Conservation (phyloP, 2,113 vertebrate species). For the Cranoglanis bouderius region DNA sequence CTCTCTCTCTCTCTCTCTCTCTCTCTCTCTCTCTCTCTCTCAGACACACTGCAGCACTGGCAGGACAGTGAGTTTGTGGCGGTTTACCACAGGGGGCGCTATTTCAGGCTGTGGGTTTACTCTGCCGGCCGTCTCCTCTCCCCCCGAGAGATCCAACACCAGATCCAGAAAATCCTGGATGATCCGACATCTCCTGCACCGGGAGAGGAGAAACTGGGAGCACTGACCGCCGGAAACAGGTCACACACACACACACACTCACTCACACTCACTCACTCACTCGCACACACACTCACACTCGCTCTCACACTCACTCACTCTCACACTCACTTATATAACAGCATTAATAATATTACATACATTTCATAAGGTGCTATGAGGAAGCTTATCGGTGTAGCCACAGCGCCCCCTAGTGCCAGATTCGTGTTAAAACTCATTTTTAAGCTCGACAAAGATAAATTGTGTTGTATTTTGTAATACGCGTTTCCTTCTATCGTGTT, state of each 20-base stretch:
- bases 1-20: not conserved
- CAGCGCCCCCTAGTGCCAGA: no score
- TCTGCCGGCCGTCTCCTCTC: constrained; percentile 74
- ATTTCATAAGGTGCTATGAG: no score
- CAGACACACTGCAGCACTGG: constrained; percentile 81
- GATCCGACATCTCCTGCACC: constrained; percentile 72
- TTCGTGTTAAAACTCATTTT: no score
- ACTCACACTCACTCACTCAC: not conserved
- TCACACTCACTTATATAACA: no score
- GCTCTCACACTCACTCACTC: no score
- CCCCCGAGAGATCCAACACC: constrained; percentile 80
- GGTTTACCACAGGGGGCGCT: constrained; percentile 82
- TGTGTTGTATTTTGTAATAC: no score
- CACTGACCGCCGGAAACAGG: constrained; percentile 84
- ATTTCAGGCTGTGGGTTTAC: constrained; percentile 81
- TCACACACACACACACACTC: constrained; percentile 50
- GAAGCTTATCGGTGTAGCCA: no score
- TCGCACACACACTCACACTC: no score
- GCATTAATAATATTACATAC: no score
- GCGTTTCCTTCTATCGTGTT: no score
- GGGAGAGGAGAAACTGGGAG: constrained; percentile 83
- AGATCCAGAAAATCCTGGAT: constrained; percentile 84
- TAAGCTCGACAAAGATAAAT: no score
- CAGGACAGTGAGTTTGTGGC: constrained; percentile 82
- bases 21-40: not conserved